phyloP scores from a whole-genome alignment of 2,888 invertebrate genomes.

The Lasioglossum lativentre region DNA sequence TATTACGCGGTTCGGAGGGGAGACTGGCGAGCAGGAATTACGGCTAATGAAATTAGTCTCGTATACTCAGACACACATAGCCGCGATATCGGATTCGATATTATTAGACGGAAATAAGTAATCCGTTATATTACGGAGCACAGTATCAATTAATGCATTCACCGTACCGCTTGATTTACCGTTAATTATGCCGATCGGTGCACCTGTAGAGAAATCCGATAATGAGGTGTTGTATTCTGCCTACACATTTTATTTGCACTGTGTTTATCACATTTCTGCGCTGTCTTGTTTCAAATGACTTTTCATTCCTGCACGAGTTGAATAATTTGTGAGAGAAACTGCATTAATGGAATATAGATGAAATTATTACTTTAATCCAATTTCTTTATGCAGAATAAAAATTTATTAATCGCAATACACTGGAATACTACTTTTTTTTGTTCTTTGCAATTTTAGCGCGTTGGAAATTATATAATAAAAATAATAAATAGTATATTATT shows the following conservation, averaged over 20 bases:
- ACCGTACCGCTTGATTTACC: constrained; percentile 40
- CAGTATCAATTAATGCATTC: constrained; percentile 42
- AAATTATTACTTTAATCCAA: not conserved
- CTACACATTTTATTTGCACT: not conserved
- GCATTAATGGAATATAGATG: not conserved
- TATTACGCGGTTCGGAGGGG: not conserved
- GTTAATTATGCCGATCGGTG: constrained; percentile 24
- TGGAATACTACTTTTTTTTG: too few relatives aligned
- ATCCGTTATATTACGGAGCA: constrained; percentile 40
- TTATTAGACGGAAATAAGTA: constrained; percentile 37
- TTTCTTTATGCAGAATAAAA: not conserved
- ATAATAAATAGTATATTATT: too few relatives aligned
- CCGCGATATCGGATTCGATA: not conserved
- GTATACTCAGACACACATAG: constrained; percentile 12
- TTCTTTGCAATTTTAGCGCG: not conserved
- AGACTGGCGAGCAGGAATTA: not conserved
- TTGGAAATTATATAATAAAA: not conserved
- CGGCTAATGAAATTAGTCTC: constrained; percentile 30
- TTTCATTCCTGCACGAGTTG: not conserved
- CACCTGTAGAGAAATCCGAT: not conserved
- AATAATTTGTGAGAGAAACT: not conserved
- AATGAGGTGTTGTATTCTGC: not conserved
- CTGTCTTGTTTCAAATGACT: not conserved
- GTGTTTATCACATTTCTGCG: not conserved
- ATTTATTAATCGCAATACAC: not conserved